These are phyloP conservation scores for Apostichopus leukothele DNA, from an alignment of 53 echinoderm and acorn worm species.

Conservation along the genomic window DNA sequence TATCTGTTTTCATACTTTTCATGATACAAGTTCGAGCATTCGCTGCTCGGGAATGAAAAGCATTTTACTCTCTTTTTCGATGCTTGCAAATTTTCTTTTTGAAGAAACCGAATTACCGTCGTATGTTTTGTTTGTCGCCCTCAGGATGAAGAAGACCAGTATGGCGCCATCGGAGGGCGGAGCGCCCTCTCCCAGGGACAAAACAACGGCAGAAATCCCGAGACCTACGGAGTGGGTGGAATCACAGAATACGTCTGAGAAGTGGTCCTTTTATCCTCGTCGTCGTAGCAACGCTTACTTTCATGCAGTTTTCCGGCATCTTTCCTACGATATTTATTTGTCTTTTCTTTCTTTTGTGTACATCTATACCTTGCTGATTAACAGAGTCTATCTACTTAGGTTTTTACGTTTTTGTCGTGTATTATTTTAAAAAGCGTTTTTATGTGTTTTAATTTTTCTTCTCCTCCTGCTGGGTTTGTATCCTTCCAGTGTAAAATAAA, in stretches of 20 bases:
- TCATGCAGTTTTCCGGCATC: neutral
- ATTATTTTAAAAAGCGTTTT: no score
- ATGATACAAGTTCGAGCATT: no score
- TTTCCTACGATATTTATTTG: neutral
- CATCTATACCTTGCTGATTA: neutral
- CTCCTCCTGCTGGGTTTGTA: neutral
- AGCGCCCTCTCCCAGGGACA: neutral
- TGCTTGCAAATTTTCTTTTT: neutral
- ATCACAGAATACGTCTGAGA: conserved; percentile 34
- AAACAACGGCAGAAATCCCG: neutral
- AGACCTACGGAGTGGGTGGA: neutral
- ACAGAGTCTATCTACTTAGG: neutral
- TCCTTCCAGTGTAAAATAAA: neutral
- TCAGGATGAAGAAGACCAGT: conserved; percentile 8
- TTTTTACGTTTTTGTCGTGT: neutral
- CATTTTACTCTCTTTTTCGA: no score
- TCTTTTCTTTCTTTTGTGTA: neutral
- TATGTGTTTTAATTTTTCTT: no score
- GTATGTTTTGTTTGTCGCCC: neutral
- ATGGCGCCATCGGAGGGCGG: neutral
- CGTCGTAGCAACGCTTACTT: neutral
- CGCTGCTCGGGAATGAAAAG: no score
- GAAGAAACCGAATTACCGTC: neutral
- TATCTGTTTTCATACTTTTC: no score
- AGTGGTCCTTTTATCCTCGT: neutral